phyloP scores from a whole-genome alignment of 2,797 vertebrate species.

The Buphagus erythrorhynchus region DNA sequence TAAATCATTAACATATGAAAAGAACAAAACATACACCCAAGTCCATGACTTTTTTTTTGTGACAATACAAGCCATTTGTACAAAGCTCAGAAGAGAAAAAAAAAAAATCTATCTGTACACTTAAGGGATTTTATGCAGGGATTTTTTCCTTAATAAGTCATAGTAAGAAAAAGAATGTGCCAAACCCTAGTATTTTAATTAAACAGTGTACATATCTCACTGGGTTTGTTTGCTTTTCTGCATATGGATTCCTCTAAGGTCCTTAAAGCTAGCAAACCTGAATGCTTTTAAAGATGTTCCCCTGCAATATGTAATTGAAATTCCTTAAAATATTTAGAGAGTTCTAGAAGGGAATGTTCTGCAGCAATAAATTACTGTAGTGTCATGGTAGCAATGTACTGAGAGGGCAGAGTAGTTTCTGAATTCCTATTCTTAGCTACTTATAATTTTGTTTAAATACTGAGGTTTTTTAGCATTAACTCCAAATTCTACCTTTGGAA shows the following conservation, averaged over 20 bases:
- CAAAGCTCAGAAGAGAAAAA: background rate
- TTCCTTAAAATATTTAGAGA: conserved; percentile 58
- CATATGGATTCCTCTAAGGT: conserved; percentile 9
- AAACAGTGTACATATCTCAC: background rate
- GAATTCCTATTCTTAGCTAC: conserved; percentile 1
- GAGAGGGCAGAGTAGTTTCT: background rate
- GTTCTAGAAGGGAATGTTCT: conserved; percentile 25
- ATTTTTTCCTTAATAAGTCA: background rate
- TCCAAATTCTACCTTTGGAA: background rate
- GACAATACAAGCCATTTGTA: background rate
- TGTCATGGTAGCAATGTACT: background rate
- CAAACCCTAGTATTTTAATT: conserved; percentile 28
- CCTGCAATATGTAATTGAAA: conserved; percentile 32
- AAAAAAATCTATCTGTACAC: background rate
- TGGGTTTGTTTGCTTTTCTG: conserved; percentile 13
- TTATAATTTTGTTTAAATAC: background rate
- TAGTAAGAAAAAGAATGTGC: background rate
- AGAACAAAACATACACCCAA: background rate
- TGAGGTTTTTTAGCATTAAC: background rate
- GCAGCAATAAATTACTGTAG: conserved; percentile 25
- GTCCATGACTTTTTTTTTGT: background rate
- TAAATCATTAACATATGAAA: conserved; percentile 5
- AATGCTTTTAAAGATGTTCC: background rate
- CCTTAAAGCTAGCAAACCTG: background rate
- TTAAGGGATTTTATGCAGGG: background rate